Evolutionary conservation across 1,140 invertebrate species (phyloP).

Genomic region (Lepidurus couesii): DNA sequence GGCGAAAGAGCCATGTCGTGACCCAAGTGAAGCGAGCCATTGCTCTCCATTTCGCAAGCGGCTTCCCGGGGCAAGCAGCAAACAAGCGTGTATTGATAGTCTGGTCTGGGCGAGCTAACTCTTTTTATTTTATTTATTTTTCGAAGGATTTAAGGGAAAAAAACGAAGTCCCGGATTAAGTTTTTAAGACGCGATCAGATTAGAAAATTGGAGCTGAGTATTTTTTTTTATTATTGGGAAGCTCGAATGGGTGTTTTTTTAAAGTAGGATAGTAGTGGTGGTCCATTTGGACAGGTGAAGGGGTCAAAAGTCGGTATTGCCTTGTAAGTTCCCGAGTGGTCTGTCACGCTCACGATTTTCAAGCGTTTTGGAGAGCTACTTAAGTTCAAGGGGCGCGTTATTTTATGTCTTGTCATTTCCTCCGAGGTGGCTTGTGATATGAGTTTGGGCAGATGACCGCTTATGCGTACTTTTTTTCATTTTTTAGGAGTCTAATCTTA

Average conservation of each 20-base stretch:
- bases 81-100: not conserved
- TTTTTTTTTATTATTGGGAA: too few species aligned
- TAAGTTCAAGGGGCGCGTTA: not conserved
- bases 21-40: not conserved
- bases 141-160: too few species aligned
- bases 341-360: not conserved
- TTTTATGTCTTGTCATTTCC: slow-evolving; percentile 5
- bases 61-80: slow-evolving; percentile 5
- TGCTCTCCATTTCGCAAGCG: slow-evolving; percentile 20
- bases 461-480: not conserved
- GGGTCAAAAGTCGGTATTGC: slow-evolving; percentile 13
- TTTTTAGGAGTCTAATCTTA: not conserved
- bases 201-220: too few species aligned
- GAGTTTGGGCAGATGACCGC: too few species aligned
- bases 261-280: too few species aligned
- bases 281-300: not conserved
- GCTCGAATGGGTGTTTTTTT: too few species aligned
- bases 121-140: not conserved
- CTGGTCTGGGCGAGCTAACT: not conserved
- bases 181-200: too few species aligned
- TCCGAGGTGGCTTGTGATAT: not conserved
- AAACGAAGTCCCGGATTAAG: too few species aligned
- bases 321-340: not conserved
- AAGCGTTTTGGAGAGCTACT: slow-evolving; percentile 13
- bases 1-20: not conserved